Conservation (phyloP, 2,888 invertebrate genomes). For the Heliconius ismenius region DNA sequence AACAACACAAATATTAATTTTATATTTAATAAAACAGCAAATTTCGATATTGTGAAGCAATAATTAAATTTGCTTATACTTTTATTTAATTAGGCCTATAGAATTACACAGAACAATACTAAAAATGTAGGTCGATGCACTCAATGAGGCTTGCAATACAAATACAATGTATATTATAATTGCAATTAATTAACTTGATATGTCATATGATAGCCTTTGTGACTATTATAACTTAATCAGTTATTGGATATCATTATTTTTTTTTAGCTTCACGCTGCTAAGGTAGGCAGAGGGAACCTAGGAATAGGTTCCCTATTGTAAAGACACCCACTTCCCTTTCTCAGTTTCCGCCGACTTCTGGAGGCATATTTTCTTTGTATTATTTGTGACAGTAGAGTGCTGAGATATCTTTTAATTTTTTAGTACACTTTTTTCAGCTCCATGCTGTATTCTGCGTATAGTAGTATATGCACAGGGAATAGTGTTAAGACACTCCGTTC, state of each 20-base stretch:
- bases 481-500: too few species aligned
- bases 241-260: not conserved
- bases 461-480: too few species aligned
- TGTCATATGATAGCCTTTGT: slow-evolving; percentile 8
- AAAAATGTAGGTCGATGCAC: not conserved
- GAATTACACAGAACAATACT: not conserved
- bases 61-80: not conserved
- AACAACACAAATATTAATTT: not conserved
- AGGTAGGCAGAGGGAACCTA: too few species aligned
- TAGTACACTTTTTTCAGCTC: too few species aligned
- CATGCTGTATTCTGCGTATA: too few species aligned
- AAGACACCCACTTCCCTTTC: too few species aligned
- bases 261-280: not conserved
- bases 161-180: not conserved
- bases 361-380: too few species aligned
- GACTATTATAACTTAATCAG: not conserved
- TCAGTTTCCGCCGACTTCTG: too few species aligned
- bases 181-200: slow-evolving; percentile 5
- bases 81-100: slow-evolving; percentile 10
- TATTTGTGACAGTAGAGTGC: too few species aligned
- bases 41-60: not conserved
- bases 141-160: not conserved
- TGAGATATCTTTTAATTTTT: too few species aligned
- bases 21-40: not conserved
- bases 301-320: too few species aligned